Evolutionary conservation across 2,888 invertebrate species (phyloP).

Genomic region (Mesorhabditis belari): DNA sequence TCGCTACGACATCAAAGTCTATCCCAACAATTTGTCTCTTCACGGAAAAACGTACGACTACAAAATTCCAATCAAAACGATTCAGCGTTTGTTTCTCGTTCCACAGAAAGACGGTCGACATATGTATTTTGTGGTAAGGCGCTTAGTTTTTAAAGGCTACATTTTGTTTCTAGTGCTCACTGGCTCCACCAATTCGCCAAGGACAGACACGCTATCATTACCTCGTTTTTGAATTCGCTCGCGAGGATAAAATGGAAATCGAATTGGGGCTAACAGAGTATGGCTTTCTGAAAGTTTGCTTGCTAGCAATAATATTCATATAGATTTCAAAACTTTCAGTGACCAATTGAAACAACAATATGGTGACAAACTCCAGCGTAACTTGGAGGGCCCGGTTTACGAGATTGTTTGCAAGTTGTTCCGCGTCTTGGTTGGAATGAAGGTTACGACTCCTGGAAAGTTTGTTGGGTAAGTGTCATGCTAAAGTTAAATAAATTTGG

Average conservation of each 20-base stretch:
- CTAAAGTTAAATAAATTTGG: background rate
- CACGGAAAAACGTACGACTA: slow-evolving; percentile 99
- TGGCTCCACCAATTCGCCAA: slow-evolving; percentile 98
- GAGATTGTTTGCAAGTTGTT: slow-evolving; percentile 91
- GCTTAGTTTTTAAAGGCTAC: background rate
- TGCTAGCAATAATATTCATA: background rate
- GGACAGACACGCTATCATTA: slow-evolving; percentile 97
- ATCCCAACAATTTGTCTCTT: slow-evolving; percentile 80
- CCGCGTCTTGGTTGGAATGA: slow-evolving; percentile 86
- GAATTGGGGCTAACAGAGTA: slow-evolving; percentile 86
- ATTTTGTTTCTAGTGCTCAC: slow-evolving; percentile 62
- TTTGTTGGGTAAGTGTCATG: slow-evolving; percentile 70
- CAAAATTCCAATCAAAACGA: slow-evolving; percentile 95
- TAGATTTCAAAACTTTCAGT: slow-evolving; percentile 55
- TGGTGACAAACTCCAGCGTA: slow-evolving; percentile 81
- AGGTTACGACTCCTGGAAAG: slow-evolving; percentile 85
- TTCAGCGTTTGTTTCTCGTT: slow-evolving; percentile 81
- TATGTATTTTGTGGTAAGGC: slow-evolving; percentile 85
- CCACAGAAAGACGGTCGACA: slow-evolving; percentile 96
- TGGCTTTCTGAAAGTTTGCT: slow-evolving; percentile 51
- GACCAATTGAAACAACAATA: slow-evolving; percentile 87
- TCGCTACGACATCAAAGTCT: slow-evolving; percentile 91
- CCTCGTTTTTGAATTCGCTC: slow-evolving; percentile 82
- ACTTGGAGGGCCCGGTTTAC: slow-evolving; percentile 82
- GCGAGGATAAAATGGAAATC: slow-evolving; percentile 84